Evolutionary conservation across 1,140 invertebrate genomes (phyloP).

Genomic region (Muscidifurax raptorellus): DNA sequence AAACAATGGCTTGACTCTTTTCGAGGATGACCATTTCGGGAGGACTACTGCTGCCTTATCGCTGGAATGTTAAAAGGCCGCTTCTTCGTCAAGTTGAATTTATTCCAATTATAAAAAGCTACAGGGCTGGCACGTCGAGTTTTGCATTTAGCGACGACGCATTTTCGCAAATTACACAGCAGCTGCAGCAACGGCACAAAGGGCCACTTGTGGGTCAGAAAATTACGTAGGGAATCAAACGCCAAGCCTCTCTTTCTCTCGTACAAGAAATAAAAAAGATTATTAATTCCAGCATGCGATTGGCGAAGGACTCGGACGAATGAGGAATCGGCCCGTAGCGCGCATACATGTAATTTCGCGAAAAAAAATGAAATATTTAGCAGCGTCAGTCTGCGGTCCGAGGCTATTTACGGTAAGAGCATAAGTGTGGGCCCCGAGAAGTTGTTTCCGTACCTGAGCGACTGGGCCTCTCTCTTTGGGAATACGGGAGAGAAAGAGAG

Average conservation of each 20-base stretch:
- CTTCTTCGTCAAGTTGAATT: slow-evolving; percentile 73
- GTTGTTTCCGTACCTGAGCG: slow-evolving; percentile 21
- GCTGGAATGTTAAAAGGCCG: slow-evolving; percentile 75
- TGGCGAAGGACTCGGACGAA: neutral
- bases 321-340: neutral
- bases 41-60: slow-evolving; percentile 62
- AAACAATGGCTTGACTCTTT: neutral
- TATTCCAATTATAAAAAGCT: slow-evolving; percentile 71
- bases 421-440: neutral
- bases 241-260: neutral
- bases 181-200: neutral
- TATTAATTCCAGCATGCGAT: neutral
- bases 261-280: neutral
- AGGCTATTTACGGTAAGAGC: slow-evolving; percentile 21
- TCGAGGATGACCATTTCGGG: neutral
- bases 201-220: neutral
- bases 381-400: slow-evolving; percentile 8
- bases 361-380: slow-evolving; percentile 12
- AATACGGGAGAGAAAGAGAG: neutral
- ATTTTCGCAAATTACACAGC: slow-evolving; percentile 1
- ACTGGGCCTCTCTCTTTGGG: neutral
- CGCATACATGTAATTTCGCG: neutral
- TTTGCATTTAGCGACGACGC: neutral
- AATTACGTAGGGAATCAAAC: neutral
- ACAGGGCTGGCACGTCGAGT: neutral